Evolutionary conservation across 2,888 invertebrate genomes (phyloP).

Genomic region (Harpalus rufipes): DNA sequence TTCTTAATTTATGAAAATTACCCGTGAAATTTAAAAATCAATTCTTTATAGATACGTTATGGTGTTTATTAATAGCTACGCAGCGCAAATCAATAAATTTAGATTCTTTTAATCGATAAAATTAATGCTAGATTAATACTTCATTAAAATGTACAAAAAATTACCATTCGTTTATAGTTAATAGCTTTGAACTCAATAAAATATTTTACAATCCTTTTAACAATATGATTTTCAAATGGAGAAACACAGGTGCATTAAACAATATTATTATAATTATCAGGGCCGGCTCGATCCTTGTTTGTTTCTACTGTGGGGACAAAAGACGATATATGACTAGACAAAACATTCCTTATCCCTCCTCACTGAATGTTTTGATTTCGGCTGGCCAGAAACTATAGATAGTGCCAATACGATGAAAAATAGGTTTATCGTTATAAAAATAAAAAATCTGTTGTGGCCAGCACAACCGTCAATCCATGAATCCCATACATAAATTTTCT

Average conservation of each 20-base stretch:
- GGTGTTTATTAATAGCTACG: slow-evolving; percentile 13
- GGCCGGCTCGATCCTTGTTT: no score
- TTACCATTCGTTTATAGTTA: neutral
- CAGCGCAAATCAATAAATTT: neutral
- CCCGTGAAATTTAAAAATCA: slow-evolving; percentile 49
- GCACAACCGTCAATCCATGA: no score
- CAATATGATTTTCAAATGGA: neutral
- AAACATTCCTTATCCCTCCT: no score
- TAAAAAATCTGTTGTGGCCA: no score
- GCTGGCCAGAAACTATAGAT: no score
- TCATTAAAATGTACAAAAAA: slow-evolving; percentile 14
- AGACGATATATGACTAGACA: no score
- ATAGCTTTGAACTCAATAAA: neutral
- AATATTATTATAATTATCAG: neutral
- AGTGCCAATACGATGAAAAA: no score
- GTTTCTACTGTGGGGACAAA: neutral
- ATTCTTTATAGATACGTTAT: slow-evolving; percentile 17
- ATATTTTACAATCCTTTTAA: slow-evolving; percentile 1
- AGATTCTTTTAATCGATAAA: slow-evolving; percentile 16
- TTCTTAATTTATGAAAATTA: slow-evolving; percentile 43
- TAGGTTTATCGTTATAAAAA: no score
- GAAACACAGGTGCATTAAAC: neutral
- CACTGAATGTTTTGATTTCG: no score
- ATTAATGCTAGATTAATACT: slow-evolving; percentile 12
- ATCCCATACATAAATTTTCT: no score